These are phyloP conservation scores for Drosophila leontia DNA, from an alignment of 1,140 invertebrate genomes.

Conservation along the genomic window DNA sequence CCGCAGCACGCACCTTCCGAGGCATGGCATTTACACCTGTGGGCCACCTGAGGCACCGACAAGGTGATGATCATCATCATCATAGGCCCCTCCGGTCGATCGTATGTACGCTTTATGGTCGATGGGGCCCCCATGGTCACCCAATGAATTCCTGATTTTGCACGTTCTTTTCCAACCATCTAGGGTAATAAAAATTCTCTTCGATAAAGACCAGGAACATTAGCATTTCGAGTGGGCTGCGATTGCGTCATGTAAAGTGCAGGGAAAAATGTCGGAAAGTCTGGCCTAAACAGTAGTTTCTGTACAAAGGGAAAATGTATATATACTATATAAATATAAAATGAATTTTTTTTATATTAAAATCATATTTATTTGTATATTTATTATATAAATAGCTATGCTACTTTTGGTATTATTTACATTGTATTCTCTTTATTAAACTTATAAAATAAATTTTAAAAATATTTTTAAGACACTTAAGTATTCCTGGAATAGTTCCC, in stretches of 20 bases:
- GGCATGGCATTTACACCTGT: slow-evolving; percentile 42
- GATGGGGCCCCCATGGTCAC: slow-evolving; percentile 17
- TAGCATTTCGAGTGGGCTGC: slow-evolving; percentile 38
- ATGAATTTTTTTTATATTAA: too few species aligned
- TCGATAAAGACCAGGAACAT: slow-evolving; percentile 35
- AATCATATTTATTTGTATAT: too few species aligned
- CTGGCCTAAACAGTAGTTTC: neutral
- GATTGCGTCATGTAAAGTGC: slow-evolving; percentile 45
- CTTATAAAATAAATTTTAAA: too few species aligned
- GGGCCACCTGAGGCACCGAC: slow-evolving; percentile 1
- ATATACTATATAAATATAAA: neutral
- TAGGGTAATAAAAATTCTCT: slow-evolving; percentile 47
- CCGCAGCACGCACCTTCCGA: slow-evolving; percentile 23
- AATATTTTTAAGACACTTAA: too few species aligned
- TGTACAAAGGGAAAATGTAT: neutral
- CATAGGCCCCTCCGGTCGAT: neutral
- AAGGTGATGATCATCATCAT: slow-evolving; percentile 1
- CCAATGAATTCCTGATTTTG: slow-evolving; percentile 47
- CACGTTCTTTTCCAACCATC: slow-evolving; percentile 33
- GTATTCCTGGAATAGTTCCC: too few species aligned
- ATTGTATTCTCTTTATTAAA: too few species aligned
- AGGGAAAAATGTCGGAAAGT: slow-evolving; percentile 12
- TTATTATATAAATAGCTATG: too few species aligned
- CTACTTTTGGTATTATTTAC: too few species aligned
- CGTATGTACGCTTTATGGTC: slow-evolving; percentile 42